Conservation (phyloP, 2,113 vertebrate genomes). For the Eulacestoma nigropectus region DNA sequence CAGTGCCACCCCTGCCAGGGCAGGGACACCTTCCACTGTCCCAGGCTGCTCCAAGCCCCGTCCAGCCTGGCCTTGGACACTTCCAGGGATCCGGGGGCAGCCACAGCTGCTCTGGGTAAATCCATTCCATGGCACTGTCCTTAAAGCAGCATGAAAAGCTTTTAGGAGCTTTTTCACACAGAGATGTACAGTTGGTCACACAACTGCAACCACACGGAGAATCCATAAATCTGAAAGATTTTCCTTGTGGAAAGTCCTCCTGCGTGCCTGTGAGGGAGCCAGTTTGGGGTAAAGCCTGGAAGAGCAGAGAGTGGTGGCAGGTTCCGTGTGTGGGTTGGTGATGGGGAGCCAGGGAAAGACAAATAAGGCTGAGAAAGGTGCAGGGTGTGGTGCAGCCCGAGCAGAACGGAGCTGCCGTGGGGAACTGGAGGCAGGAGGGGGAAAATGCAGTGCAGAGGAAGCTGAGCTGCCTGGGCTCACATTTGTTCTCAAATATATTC, state of each 20-base stretch:
- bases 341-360: neutral
- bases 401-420: neutral
- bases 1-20: neutral
- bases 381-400: neutral
- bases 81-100: neutral
- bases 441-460: neutral
- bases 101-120: neutral
- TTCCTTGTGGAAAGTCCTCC: neutral
- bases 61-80: neutral
- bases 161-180: neutral
- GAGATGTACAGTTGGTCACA: neutral
- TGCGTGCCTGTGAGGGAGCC: neutral
- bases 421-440: neutral
- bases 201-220: too few relatives aligned
- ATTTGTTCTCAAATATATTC: too few relatives aligned
- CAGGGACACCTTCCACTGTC: neutral
- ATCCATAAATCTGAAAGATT: neutral
- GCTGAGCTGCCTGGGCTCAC: too few relatives aligned
- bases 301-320: neutral
- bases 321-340: neutral
- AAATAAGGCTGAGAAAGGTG: neutral
- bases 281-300: neutral
- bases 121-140: neutral
- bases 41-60: neutral
- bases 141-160: neutral